Evolutionary conservation across 1,140 invertebrate species (phyloP), one percentile per base, ranked within the genome.

Genomic region (Centruroides vittatus): DNA sequence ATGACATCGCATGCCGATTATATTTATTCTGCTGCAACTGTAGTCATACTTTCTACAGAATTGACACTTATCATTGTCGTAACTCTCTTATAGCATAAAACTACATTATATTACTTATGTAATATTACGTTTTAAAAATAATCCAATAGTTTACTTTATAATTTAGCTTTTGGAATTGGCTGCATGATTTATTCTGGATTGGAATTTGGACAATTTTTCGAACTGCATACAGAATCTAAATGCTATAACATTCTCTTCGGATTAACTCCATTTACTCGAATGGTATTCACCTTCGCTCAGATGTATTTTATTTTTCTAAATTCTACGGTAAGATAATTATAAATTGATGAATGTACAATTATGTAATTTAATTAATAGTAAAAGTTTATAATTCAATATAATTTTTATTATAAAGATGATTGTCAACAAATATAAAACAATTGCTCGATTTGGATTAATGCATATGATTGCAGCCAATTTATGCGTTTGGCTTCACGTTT

Each of bases 241-340:
- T 93, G 90, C 69, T 84, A 89, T 71, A 92, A 89, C 69, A 83
- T 92, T 11, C 78, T 94, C 69, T 76, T 91, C 47, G 89, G 88
- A 0, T 72, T 94, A 6, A 92, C 88, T 1, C 90, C 91, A 0
- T 84, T 85, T 4, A 86, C 88, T 0, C 78, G 89, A 63, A 92
- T 93, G 86, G 83, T 87, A 55, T 92, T 94, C 76, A 93, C 90
- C 66, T 91, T 95, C 71, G 87, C 93, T 67, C 92, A 95, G 74
- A 90, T 94, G 84, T 94, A 93, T 74, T 95, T 94, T 75, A 92
- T 96, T 73, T 95, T 96, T 76, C 79, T 93, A 34, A 93, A 93
- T 73, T 88, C 91, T 70, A 55, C 59, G 54, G 65, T 65, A 57
- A 49, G 8, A 23, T 23, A 41, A 41, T 41, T 41, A 41, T 41